Conservation (phyloP, 2,797 vertebrate species). For the Apogon talboti region DNA sequence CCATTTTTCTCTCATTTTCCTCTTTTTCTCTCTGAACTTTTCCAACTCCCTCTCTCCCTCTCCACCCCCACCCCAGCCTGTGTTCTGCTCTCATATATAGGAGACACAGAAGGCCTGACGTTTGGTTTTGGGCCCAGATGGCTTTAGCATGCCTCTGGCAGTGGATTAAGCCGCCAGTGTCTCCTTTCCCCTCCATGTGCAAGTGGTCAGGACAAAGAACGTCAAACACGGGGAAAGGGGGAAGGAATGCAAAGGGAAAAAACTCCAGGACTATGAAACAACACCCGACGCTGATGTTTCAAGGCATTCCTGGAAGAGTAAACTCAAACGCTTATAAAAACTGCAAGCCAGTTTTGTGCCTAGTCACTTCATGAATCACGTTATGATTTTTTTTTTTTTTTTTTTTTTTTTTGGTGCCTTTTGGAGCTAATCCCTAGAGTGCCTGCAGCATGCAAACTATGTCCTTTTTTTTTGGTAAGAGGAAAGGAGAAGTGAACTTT, state of each 20-base stretch:
- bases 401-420: slow-evolving; percentile 2
- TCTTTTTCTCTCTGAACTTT: slow-evolving; percentile 47
- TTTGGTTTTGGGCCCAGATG: slow-evolving; percentile 80
- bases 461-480: background rate
- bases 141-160: slow-evolving; percentile 80
- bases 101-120: slow-evolving; percentile 61
- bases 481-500: slow-evolving; percentile 74
- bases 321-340: slow-evolving; percentile 59
- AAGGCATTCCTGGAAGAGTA: slow-evolving; percentile 70
- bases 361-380: slow-evolving; percentile 58
- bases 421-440: slow-evolving; percentile 14
- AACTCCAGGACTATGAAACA: slow-evolving; percentile 63
- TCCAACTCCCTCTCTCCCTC: slow-evolving; percentile 57
- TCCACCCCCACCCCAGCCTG: slow-evolving; percentile 22
- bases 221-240: slow-evolving; percentile 72
- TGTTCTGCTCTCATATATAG: slow-evolving; percentile 47
- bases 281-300: slow-evolving; percentile 74
- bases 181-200: slow-evolving; percentile 79
- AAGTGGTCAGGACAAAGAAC: slow-evolving; percentile 84
- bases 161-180: slow-evolving; percentile 79
- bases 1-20: slow-evolving; percentile 40
- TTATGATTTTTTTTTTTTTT: slow-evolving; percentile 16
- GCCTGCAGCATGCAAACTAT: slow-evolving; percentile 18
- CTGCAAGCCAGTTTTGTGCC: slow-evolving; percentile 40
- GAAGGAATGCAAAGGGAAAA: slow-evolving; percentile 66